phyloP scores from a whole-genome alignment of 2,888 invertebrate species.

The Doris montereyensis region DNA sequence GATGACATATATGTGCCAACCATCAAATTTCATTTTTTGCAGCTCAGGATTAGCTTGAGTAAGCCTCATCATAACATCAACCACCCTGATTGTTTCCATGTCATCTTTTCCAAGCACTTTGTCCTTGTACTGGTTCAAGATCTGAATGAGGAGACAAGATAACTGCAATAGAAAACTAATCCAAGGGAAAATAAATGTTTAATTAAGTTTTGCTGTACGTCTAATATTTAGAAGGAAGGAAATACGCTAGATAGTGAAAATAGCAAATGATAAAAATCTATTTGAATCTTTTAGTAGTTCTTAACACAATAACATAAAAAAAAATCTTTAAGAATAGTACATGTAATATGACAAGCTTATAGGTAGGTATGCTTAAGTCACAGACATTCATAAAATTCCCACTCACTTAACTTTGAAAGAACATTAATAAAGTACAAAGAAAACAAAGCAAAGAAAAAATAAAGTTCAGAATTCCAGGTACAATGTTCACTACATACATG shows the following conservation, averaged over 20 bases:
- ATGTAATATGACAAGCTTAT: too few species aligned
- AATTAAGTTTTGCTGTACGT: not conserved
- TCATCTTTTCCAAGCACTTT: constrained; percentile 70
- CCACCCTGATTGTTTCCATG: constrained; percentile 71
- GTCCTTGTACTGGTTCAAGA: constrained; percentile 64
- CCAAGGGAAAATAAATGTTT: not conserved
- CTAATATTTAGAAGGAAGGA: not conserved
- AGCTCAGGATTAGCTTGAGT: constrained; percentile 75
- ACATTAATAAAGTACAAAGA: too few species aligned
- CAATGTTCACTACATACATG: too few species aligned
- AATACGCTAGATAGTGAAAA: not conserved
- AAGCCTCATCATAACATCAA: constrained; percentile 72
- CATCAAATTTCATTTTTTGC: constrained; percentile 71
- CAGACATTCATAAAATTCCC: too few species aligned
- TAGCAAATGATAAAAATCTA: not conserved
- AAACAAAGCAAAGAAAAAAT: too few species aligned
- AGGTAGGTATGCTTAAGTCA: too few species aligned
- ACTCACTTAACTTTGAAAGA: too few species aligned
- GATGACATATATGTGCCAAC: constrained; percentile 76
- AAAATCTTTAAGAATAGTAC: too few species aligned
- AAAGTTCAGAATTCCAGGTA: too few species aligned
- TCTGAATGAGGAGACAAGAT: constrained; percentile 51
- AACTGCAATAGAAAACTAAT: not conserved
- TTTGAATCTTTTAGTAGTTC: too few species aligned
- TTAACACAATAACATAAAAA: too few species aligned